Conservation (phyloP, 2,797 vertebrate genomes). For the Chiroxiphia lanceolata region DNA sequence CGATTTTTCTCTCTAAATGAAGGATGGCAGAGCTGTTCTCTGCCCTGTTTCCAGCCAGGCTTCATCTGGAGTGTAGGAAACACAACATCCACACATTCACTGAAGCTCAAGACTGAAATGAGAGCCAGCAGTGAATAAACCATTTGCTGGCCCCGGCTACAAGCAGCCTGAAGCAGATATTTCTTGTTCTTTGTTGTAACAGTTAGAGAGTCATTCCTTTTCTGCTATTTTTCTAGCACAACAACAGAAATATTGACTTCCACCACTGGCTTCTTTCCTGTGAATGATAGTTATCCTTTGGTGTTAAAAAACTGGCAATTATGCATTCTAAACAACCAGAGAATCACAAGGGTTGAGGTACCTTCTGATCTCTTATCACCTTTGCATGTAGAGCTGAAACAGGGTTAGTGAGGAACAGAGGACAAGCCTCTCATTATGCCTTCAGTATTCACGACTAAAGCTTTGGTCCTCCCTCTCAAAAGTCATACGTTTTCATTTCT, state of each 20-base stretch:
- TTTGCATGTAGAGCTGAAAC: neutral
- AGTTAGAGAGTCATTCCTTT: neutral
- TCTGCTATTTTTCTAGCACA: neutral
- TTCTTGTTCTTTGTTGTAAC: neutral
- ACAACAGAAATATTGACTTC: neutral
- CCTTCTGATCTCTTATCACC: neutral
- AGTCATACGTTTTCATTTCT: neutral
- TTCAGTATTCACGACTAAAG: neutral
- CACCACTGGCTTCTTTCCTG: neutral
- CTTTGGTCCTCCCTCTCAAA: neutral
- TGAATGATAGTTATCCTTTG: neutral
- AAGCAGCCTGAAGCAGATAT: neutral
- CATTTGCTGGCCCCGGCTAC: neutral
- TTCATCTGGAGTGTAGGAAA: neutral
- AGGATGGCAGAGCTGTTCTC: neutral
- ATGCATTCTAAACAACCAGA: neutral
- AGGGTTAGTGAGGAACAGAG: neutral
- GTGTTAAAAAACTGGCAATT: neutral
- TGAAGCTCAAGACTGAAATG: neutral
- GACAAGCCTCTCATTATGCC: neutral
- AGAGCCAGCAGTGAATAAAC: neutral
- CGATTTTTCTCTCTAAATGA: neutral
- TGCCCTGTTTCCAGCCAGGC: neutral
- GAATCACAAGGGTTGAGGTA: neutral
- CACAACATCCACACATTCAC: neutral